Evolutionary conservation across 2,113 vertebrate genomes (phyloP).

Genomic region (Platichthys flesus): DNA sequence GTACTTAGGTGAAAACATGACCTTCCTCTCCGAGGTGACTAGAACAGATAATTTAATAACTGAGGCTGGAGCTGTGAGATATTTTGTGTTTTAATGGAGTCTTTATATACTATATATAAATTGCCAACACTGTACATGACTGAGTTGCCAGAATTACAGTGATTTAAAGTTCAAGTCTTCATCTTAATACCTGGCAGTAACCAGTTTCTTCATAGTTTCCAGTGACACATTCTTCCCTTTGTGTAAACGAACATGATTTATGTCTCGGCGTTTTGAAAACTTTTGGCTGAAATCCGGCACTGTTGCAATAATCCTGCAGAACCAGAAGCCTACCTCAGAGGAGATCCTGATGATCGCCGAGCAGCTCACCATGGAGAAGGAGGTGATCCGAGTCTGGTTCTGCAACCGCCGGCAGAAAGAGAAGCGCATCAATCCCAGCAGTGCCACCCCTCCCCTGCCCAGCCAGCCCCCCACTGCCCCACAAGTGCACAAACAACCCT

Average conservation of each 20-base stretch:
- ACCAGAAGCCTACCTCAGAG: slow-evolving; percentile 97
- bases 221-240: background rate
- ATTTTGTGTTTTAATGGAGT: too few species aligned
- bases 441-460: slow-evolving; percentile 87
- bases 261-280: background rate
- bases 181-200: background rate
- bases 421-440: slow-evolving; percentile 92
- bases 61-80: too few species aligned
- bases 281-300: background rate
- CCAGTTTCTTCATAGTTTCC: too few species aligned
- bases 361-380: slow-evolving; percentile 94
- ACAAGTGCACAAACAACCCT: slow-evolving; percentile 84
- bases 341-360: slow-evolving; percentile 91
- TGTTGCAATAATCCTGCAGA: slow-evolving; percentile 72
- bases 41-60: too few species aligned
- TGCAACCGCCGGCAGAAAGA: slow-evolving; percentile 95
- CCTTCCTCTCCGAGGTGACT: too few species aligned
- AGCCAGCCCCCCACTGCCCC: slow-evolving; percentile 80
- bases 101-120: too few species aligned
- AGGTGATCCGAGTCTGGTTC: slow-evolving; percentile 95
- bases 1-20: too few species aligned
- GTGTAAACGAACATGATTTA: background rate
- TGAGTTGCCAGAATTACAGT: background rate
- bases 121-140: background rate
- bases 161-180: background rate